These are phyloP conservation scores for Melieria crassipennis DNA, from an alignment of 2,888 invertebrate genomes.

Conservation along the genomic window DNA sequence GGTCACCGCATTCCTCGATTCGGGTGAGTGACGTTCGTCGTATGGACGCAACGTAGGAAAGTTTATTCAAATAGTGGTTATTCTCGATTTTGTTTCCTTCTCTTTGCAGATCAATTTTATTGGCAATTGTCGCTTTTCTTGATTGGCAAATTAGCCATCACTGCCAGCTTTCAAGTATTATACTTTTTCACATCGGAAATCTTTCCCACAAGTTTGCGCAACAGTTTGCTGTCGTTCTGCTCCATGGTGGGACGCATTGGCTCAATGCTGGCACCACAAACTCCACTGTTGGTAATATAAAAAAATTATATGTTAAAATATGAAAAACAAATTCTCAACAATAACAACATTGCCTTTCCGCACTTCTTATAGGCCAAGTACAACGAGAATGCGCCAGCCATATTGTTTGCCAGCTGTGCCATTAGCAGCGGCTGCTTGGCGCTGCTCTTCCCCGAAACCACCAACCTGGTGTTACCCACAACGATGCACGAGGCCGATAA, in stretches of 20 bases:
- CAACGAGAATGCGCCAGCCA: constrained; percentile 67
- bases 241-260: constrained; percentile 77
- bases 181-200: constrained; percentile 77
- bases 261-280: constrained; percentile 76
- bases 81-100: neutral
- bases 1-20: constrained; percentile 56
- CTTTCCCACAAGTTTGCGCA: constrained; percentile 75
- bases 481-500: constrained; percentile 71
- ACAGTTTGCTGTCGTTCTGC: constrained; percentile 75
- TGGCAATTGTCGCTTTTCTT: constrained; percentile 66
- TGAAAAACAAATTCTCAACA: neutral
- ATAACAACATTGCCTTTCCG: neutral
- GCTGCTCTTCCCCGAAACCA: constrained; percentile 73
- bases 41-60: no score
- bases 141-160: constrained; percentile 73
- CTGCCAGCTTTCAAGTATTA: constrained; percentile 74
- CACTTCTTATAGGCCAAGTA: constrained; percentile 52
- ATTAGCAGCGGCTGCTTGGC: constrained; percentile 70
- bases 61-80: neutral
- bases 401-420: constrained; percentile 71
- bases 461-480: constrained; percentile 71
- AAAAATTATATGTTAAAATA: neutral
- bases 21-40: constrained; percentile 37
- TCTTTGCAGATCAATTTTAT: constrained; percentile 42
- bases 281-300: constrained; percentile 69